Percentiles rank a stretch among this genome's conserved stretches.
Evolutionary conservation across 2,113 vertebrate species (phyloP).

Genomic region (Gymnorhina tibicen): DNA sequence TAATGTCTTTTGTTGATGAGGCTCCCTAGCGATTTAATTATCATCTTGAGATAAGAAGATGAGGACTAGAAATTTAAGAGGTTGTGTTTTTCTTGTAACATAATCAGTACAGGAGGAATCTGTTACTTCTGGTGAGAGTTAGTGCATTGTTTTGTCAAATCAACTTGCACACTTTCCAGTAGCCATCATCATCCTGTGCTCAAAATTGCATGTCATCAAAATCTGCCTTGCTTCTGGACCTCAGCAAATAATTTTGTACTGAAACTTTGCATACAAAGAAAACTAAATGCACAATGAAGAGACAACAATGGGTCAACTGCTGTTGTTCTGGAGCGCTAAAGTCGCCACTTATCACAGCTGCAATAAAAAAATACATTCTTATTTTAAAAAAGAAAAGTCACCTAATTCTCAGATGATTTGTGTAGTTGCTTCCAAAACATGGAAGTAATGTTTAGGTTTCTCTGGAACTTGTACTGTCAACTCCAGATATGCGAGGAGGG

Average conservation of each 20-base stretch:
- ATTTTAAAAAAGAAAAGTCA: background rate
- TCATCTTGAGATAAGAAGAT: background rate
- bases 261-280: background rate
- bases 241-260: background rate
- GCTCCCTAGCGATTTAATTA: background rate
- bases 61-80: background rate
- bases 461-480: background rate
- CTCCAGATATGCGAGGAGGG: background rate
- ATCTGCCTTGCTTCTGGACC: background rate
- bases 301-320: rapidly evolving
- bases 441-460: background rate
- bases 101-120: background rate
- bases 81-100: background rate
- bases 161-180: background rate
- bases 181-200: background rate
- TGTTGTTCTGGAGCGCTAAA: background rate
- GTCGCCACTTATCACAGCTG: background rate
- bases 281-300: background rate
- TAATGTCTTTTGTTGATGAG: background rate
- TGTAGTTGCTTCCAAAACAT: background rate
- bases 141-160: background rate
- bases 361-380: background rate
- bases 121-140: background rate
- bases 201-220: background rate
- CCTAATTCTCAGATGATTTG: background rate